Evolutionary conservation across 2,888 invertebrate genomes (phyloP), one percentile per base, ranked within the genome.

Genomic region (Phaedon cochleariae): DNA sequence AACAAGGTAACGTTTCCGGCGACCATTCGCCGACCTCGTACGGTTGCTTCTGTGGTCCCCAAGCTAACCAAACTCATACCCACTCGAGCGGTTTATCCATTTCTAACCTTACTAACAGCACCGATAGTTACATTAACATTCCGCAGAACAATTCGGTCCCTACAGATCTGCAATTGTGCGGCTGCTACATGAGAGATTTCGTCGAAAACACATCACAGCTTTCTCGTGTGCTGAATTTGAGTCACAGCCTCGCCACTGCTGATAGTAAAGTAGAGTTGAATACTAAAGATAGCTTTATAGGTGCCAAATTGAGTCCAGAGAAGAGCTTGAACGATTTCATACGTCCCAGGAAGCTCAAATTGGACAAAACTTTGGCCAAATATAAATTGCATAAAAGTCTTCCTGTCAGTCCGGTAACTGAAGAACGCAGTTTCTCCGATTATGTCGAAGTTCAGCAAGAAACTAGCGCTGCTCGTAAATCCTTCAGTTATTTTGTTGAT

Each of bases 381-480:
- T 83, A 80, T 69, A 83, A 84, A 67, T 69, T 81, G 73, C 80
- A 91, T 70, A 92, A 93, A 75, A 93, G 93, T 3, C 89, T 94
- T 72, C 93, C 93, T 0, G 92, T 93, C 0, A 93, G 93, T 0
- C 94, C 94, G 0, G 93, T 93, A 0, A 92, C 90, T 59, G 94
- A 94, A 77, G 93, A 93, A 76, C 80, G 82, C 26, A 79, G 80
- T 58, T 80, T 83, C 70, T 76, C 81, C 0, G 84, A 84, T 74
- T 83, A 79, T 68, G 82, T 76, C 2, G 74, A 75, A 31, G 73
- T 71, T 53, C 70, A 74, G 64, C 68, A 73, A 15, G 70, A 64
- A 4, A 51, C 65, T 0, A 51, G 52, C 2, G 67, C 66, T 10
- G 67, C 66, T 1, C 82, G 90, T 21, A 87, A 89, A 74, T 90